Evolutionary conservation across 2,113 vertebrate genomes (phyloP).

Genomic region (Pelodiscus sinensis): DNA sequence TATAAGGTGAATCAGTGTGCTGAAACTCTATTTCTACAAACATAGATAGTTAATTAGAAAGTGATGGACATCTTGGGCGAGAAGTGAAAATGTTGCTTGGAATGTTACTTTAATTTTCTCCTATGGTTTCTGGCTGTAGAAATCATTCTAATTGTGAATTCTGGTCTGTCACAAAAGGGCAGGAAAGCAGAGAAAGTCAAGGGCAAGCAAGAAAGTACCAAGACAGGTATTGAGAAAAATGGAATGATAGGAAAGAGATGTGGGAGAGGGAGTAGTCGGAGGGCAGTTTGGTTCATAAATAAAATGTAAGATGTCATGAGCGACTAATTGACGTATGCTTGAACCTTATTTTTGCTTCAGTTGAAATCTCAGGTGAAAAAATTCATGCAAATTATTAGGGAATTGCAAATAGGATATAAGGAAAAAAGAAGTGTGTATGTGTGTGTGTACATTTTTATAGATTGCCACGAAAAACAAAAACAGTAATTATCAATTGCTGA

Average conservation of each 20-base stretch:
- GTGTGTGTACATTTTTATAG: neutral
- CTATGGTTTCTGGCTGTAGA: neutral
- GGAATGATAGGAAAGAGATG: neutral
- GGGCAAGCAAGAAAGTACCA: neutral
- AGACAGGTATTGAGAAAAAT: neutral
- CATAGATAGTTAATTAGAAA: neutral
- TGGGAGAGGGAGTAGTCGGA: neutral
- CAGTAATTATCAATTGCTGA: neutral
- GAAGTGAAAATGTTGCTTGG: neutral
- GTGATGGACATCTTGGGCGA: neutral
- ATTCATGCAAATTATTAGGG: neutral
- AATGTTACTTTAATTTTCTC: neutral
- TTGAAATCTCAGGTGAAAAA: constrained; percentile 17
- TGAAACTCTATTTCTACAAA: neutral
- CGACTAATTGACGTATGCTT: constrained; percentile 4
- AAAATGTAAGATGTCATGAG: neutral
- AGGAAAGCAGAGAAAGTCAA: neutral
- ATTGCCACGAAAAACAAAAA: neutral
- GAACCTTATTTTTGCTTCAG: neutral
- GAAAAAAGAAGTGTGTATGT: neutral
- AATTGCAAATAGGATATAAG: neutral
- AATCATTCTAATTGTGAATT: neutral
- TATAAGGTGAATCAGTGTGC: neutral
- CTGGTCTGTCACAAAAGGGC: neutral
- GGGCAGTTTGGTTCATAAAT: neutral